phyloP scores from a whole-genome alignment of 37 sponge, comb jelly and placozoan species.

The Halichondria panicea region DNA sequence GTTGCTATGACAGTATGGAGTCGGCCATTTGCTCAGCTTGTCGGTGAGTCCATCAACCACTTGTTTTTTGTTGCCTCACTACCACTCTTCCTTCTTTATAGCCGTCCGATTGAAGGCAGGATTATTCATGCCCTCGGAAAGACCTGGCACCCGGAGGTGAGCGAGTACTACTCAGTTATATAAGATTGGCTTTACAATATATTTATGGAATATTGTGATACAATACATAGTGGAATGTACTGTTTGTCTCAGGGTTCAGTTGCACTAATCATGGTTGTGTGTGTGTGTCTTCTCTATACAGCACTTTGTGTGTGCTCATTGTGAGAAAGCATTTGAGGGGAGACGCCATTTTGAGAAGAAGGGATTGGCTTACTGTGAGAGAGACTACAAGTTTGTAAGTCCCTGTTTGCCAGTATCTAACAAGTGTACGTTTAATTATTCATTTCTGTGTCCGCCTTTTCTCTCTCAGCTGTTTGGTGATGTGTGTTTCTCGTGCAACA shows the following conservation, averaged over 20 bases:
- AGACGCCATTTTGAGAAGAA: slow-evolving; percentile 93
- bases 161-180: not conserved
- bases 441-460: not conserved
- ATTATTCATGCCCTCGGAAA: slow-evolving; percentile 88
- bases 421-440: not conserved
- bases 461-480: slow-evolving; percentile 90
- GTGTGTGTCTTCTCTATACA: slow-evolving; percentile 11
- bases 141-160: slow-evolving; percentile 94
- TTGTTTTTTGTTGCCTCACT: not conserved
- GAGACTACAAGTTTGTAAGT: slow-evolving; percentile 90
- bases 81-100: not conserved
- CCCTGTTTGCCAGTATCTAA: not conserved
- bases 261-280: too few relatives aligned
- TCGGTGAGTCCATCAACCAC: slow-evolving; percentile 27
- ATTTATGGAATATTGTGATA: not conserved
- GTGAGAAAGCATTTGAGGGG: slow-evolving; percentile 97
- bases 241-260: too few relatives aligned
- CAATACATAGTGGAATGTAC: too few relatives aligned
- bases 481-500: slow-evolving; percentile 89
- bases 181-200: not conserved
- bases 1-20: slow-evolving; percentile 93
- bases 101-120: slow-evolving; percentile 92
- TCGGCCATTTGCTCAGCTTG: slow-evolving; percentile 92
- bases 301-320: slow-evolving; percentile 98
- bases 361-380: slow-evolving; percentile 95